Base-by-base conservation (phyloP, 2,113 vertebrate genomes). In the Trematocara macrostoma region DNA sequence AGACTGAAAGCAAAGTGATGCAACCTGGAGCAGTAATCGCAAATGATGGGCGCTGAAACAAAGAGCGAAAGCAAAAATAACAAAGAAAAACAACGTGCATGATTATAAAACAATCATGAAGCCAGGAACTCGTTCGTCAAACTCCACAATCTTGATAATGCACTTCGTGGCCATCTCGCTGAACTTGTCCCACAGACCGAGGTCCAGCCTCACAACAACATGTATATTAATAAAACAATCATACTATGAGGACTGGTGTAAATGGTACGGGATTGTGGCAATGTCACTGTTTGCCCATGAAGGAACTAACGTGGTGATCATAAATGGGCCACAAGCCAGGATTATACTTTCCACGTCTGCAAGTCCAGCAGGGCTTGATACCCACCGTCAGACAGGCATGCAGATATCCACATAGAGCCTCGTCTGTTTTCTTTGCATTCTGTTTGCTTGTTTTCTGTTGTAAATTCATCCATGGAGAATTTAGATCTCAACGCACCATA, bases 81-180 rank as follows among this genome's bases (percentile, higher is more conserved):
- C 11, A 5, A 38, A 34, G 2, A 67, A 11, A 38, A 38, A n/a
- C 16, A 67, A 38, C 1, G 11, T 38, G 59, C 18, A 11, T 38
- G 18, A 38, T 20, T 59, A 59, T 59, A 34, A 31, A 59, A 16
- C 53, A 14, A 55, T 55, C 52, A 23, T 55, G 20, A 55, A 23
- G 52, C 52, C 20, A 55, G 90, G 98, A 98, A 55, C 52, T 55
- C 2, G 1, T 55, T 55, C 3, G 3, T 55, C 52, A 96, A 99
- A 99, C 95, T 99, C 98, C 97, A 99, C 98, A 78, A 99, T 99
- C 96, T 99, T 99, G 94, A 99, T 99, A 97, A 99, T 98, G 98
- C 98, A 99, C 97, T 99, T 99, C 11, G 98, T 99, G 93, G 98
- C 98, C 95, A 99, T 97, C 95, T 99, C 98, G 31, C 98, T 99